Percentiles rank a stretch among this genome's conserved stretches.
Conservation (phyloP, 2,113 vertebrate genomes). For the Pachyramphus minor region DNA sequence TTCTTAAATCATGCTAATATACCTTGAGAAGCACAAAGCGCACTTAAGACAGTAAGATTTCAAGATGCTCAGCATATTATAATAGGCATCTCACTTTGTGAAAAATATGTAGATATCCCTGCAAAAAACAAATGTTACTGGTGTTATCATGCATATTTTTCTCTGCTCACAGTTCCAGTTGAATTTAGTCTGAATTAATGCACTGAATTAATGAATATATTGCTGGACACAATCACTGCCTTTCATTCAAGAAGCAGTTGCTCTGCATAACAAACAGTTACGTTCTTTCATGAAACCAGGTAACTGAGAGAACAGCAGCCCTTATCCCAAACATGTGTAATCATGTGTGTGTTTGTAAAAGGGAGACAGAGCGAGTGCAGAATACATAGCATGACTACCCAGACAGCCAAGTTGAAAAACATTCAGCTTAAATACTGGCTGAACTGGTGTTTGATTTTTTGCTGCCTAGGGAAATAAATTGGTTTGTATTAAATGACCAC, state of each 20-base stretch:
- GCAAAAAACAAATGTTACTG: not conserved
- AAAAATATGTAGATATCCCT: not conserved
- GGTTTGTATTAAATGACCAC: not conserved
- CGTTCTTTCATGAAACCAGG: not conserved
- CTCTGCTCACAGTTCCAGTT: not conserved
- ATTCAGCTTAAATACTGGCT: not conserved
- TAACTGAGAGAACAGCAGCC: not conserved
- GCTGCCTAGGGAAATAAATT: not conserved
- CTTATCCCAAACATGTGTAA: not conserved
- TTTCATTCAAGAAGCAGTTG: not conserved
- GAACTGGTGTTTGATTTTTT: not conserved
- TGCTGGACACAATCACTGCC: not conserved
- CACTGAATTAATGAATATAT: not conserved
- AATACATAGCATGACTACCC: not conserved
- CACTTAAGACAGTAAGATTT: not conserved
- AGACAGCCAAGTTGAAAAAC: not conserved
- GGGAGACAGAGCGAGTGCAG: not conserved
- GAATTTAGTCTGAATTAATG: not conserved
- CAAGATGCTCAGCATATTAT: not conserved
- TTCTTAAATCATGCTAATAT: not conserved
- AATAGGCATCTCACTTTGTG: not conserved
- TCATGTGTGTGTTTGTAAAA: not conserved
- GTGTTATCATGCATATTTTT: not conserved
- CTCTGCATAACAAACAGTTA: not conserved
- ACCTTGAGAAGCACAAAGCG: not conserved